These are phyloP conservation scores for Aricia agestis DNA, from an alignment of 1,140 invertebrate genomes.

Conservation along the genomic window DNA sequence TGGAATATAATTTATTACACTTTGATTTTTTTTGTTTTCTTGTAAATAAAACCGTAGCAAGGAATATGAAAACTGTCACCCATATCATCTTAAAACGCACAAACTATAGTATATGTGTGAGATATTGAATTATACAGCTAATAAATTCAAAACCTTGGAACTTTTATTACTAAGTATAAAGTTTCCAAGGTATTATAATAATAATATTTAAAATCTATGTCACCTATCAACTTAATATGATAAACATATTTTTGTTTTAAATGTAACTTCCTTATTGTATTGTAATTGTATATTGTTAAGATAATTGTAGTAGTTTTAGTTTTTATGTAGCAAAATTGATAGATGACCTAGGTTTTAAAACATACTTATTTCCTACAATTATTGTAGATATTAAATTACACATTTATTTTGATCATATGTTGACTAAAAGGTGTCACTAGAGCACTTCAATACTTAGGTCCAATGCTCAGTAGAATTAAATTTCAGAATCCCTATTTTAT, in stretches of 20 bases:
- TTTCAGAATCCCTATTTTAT: too few relatives aligned
- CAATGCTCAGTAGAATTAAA: too few relatives aligned
- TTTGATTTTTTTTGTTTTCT: too few relatives aligned
- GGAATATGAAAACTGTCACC: too few relatives aligned
- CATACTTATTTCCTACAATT: neutral
- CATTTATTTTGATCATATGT: too few relatives aligned
- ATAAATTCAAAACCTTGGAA: neutral
- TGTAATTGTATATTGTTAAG: neutral
- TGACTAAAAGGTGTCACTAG: too few relatives aligned
- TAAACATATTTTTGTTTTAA: neutral
- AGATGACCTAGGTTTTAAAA: neutral
- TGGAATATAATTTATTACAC: too few relatives aligned
- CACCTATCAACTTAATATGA: neutral
- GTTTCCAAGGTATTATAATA: neutral
- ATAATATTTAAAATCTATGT: neutral
- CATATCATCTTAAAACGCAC: too few relatives aligned
- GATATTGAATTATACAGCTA: neutral
- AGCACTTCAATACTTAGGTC: too few relatives aligned
- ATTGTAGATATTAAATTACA: too few relatives aligned
- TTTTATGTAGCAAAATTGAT: neutral
- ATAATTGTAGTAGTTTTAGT: neutral
- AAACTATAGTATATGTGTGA: too few relatives aligned
- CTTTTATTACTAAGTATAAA: neutral
- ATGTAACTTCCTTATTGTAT: neutral
- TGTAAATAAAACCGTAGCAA: too few relatives aligned